These are phyloP conservation scores for Baccha elongata DNA, from an alignment of 2,888 invertebrate genomes.

Conservation along the genomic window DNA sequence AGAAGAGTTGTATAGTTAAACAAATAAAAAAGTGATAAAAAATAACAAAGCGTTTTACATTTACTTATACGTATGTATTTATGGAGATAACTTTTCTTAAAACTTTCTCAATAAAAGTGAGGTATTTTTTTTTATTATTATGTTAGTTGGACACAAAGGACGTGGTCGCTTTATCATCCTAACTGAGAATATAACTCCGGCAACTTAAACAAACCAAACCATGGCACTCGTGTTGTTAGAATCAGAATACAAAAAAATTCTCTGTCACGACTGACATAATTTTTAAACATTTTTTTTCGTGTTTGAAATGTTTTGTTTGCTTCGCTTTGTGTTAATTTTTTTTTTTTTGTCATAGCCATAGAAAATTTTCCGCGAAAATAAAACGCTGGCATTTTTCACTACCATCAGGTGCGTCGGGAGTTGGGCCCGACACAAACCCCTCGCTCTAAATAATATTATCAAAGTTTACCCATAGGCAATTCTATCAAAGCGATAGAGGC, in stretches of 20 bases:
- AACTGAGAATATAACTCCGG: slow-evolving; percentile 11
- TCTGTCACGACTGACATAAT: slow-evolving; percentile 62
- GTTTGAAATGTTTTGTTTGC: slow-evolving; percentile 16
- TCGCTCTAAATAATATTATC: slow-evolving; percentile 47
- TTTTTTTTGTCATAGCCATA: slow-evolving; percentile 30
- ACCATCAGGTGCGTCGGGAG: slow-evolving; percentile 4
- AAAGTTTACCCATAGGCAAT: slow-evolving; percentile 58
- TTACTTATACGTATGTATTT: slow-evolving; percentile 32
- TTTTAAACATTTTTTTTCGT: slow-evolving; percentile 19
- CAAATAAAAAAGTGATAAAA: too few species aligned
- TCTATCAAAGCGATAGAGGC: slow-evolving; percentile 42
- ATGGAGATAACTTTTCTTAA: slow-evolving; percentile 28
- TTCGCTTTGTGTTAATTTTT: slow-evolving; percentile 37
- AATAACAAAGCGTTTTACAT: too few species aligned
- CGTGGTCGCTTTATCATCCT: slow-evolving; percentile 54
- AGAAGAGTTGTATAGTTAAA: too few species aligned
- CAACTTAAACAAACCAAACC: slow-evolving; percentile 36
- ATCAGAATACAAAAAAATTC: slow-evolving; percentile 36
- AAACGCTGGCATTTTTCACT: slow-evolving; percentile 22
- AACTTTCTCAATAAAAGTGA: slow-evolving; percentile 60
- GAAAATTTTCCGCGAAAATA: slow-evolving; percentile 32
- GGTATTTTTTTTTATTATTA: slow-evolving; percentile 23
- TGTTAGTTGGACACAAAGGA: slow-evolving; percentile 54
- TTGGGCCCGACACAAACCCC: not conserved
- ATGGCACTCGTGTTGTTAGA: slow-evolving; percentile 7